Percentiles rank a stretch among this genome's conserved stretches.
Evolutionary conservation across 2,888 invertebrate genomes (phyloP).

Genomic region (Resseliella maxima): DNA sequence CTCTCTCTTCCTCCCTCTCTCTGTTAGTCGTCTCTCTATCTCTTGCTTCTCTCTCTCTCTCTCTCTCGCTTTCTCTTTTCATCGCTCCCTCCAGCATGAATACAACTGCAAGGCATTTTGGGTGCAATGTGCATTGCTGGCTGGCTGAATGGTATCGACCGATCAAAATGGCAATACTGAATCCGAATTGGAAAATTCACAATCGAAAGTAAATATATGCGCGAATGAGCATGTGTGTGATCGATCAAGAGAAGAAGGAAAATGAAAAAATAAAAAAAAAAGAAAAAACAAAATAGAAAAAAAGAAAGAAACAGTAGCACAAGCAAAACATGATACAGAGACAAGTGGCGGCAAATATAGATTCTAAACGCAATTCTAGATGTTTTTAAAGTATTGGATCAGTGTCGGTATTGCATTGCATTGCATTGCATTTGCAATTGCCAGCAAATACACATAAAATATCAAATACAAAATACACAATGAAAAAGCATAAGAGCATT

Average conservation of each 20-base stretch:
- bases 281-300: neutral
- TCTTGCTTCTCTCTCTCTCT: no score
- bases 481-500: neutral
- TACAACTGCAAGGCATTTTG: slow-evolving; percentile 32
- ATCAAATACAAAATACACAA: neutral
- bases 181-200: neutral
- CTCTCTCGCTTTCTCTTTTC: no score
- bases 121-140: slow-evolving; percentile 5
- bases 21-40: neutral
- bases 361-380: slow-evolving; percentile 26
- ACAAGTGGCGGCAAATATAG: slow-evolving; percentile 43
- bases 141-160: neutral
- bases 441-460: neutral
- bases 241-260: neutral
- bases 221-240: neutral
- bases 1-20: neutral
- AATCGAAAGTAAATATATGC: neutral
- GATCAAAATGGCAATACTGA: neutral
- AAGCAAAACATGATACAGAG: neutral
- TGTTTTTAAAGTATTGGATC: neutral
- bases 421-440: neutral
- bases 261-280: neutral
- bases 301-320: neutral
- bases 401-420: neutral
- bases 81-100: neutral